Evolutionary conservation across 2,797 vertebrate genomes (phyloP), one percentile per base, ranked within the genome.

Genomic region (Acanthiza pusilla): DNA sequence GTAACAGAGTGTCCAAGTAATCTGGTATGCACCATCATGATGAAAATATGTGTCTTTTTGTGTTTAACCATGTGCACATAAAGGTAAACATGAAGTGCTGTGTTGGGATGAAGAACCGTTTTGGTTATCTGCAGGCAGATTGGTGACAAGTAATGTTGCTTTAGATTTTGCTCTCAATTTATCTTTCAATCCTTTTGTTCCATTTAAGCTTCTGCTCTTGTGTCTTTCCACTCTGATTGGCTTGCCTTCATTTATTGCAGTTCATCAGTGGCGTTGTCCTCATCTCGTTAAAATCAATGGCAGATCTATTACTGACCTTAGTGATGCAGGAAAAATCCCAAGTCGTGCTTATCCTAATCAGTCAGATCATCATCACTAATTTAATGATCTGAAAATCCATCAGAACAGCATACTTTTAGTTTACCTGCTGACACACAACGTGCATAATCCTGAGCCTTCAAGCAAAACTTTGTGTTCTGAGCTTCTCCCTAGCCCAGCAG

Each of bases 301-400:
- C 68, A 67, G 77, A 74, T 74, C 77, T 87, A 36, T 92, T 91
- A 74, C 61, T 95, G 84, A 95, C 68, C 60, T 67, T 54, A 66
- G 55, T 36, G 71, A 80, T 73, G 77, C 71, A 63, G 63, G 93
- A 92, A 68, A 60, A 94, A 91, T 82, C 92, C 60, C 53, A 79
- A 71, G 50, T 89, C 74, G 87, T 92, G 42, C 90, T 90, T 89
- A 67, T 67, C 57, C 48, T 89, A 45, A 92, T 94, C 88, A 85
- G 75, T 91, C 60, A 89, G 67, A 85, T 81, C 60, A 79, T 92
- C 84, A 60, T 75, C 13, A 17, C 84, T 91, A 90, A 90, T 96
- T 89, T 78, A 80, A 65, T 30, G 53, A 68, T 77, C 36, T 95
- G 85, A 87, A 94, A 85, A 85, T 89, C 71, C 40, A 70, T 94